Evolutionary conservation across 2,797 vertebrate genomes (phyloP), one percentile per base, ranked within the genome.

Genomic region (Clarias laeviceps): DNA sequence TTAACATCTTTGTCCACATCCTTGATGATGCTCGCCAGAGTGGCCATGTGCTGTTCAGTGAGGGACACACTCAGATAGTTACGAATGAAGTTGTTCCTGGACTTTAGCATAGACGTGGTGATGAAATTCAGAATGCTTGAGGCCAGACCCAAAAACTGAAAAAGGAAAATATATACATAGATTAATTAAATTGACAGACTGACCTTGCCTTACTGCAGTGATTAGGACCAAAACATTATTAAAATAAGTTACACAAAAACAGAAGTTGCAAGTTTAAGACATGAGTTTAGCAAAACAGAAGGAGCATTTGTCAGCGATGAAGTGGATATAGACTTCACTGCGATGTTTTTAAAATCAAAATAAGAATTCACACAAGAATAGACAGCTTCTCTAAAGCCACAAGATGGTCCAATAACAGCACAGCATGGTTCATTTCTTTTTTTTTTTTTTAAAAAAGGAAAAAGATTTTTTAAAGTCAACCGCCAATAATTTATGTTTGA

Each of bases 1-100:
- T 97, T 99, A n/a, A 97, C 96, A 12, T 99, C 98, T 92, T 99
- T 99, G 94, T 99, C 98, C 88, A 99, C 97, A 29, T 99, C 98
- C 89, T 99, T 99, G 93, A 99, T 99, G 93, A 99, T 99, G 91
- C 98, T 96, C 24, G 98, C 98, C 79, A 99, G 93, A 0, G 97
- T 99, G 73, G 97, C 97, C 98, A 99, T 99, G 93, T 99, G 98
- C 87, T 97, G 97, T 90, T 99, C 98, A 0, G 96, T 97, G 0
- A 99, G 96, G 66, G 98, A 99, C 0, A 99, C 97, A 0, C 98
- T 99, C 94, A 99, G 92, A 92, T 99, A 99, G 95, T 99, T 99
- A 82, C 98, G 97, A 84, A 99, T 99, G 91, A 99, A 99, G 91
- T 98, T 99, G 91, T 98, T 99, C 89, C 97, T 96, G 86, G 97